A percentile compares a stretch with the other conserved stretches of the same genome.
phyloP scores from a whole-genome alignment of 2,113 vertebrate species.

The cattle (Bos taurus) region DNA sequence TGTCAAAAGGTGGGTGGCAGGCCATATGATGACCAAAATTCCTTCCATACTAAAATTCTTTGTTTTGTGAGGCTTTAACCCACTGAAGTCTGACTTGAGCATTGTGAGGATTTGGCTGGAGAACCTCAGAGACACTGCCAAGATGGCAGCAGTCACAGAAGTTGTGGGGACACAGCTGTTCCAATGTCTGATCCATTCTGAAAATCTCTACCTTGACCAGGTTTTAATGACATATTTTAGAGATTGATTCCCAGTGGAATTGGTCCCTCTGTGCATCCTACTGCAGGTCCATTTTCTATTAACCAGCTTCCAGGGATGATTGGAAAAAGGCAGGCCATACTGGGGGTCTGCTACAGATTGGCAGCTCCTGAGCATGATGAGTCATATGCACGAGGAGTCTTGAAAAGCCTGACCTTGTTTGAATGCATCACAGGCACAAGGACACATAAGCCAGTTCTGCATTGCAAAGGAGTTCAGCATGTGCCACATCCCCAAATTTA shows the following conservation, averaged over 20 bases:
- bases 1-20: background rate
- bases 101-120: background rate
- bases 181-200: background rate
- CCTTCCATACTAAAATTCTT: background rate
- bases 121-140: background rate
- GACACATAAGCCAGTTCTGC: background rate
- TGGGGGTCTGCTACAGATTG: background rate
- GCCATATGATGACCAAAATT: background rate
- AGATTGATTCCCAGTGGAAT: background rate
- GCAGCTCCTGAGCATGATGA: background rate
- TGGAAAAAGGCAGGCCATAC: background rate
- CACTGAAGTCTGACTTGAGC: background rate
- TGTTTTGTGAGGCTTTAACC: background rate
- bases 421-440: background rate
- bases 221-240: conserved; percentile 25
- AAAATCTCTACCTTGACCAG: background rate
- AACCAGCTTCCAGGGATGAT: background rate
- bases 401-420: background rate
- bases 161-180: background rate
- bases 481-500: background rate
- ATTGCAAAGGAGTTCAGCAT: background rate
- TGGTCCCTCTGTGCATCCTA: background rate
- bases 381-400: background rate
- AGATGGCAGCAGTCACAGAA: background rate
- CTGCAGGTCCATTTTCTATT: background rate